These are phyloP conservation scores for Schizaphis graminum DNA, from an alignment of 2,888 invertebrate genomes.

Conservation along the genomic window DNA sequence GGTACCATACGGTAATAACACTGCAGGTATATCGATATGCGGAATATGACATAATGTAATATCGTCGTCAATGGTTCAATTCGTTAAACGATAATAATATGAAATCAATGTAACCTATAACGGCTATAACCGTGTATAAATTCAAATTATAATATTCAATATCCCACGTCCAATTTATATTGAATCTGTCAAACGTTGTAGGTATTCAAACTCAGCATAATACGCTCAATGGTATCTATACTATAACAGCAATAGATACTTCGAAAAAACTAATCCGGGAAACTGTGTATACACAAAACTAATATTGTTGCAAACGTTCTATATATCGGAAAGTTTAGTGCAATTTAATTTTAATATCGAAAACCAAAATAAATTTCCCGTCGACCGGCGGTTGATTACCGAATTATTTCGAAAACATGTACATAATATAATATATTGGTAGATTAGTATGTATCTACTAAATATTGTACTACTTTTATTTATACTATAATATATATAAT, in stretches of 20 bases:
- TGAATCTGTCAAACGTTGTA: not conserved
- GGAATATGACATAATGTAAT: not conserved
- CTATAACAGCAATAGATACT: not conserved
- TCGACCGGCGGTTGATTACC: not conserved
- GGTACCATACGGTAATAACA: not conserved
- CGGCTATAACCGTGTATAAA: not conserved
- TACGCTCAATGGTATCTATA: not conserved
- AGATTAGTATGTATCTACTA: not conserved
- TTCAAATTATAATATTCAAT: not conserved
- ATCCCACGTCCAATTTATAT: not conserved
- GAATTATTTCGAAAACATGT: not conserved
- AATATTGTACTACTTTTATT: not conserved
- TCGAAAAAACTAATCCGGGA: not conserved
- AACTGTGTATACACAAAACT: not conserved
- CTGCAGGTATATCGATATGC: not conserved
- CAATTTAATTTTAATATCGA: not conserved
- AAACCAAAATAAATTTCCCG: not conserved
- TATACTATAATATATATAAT: not conserved
- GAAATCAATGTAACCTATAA: not conserved
- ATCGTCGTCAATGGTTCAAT: not conserved
- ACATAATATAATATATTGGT: not conserved
- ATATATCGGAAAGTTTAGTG: not conserved
- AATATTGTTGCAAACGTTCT: not conserved
- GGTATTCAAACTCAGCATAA: not conserved
- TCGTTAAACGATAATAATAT: not conserved